A percentile compares a stretch with the other conserved stretches of the same genome.
phyloP scores from a whole-genome alignment of 2,113 vertebrate genomes.

The Mobula birostris region DNA sequence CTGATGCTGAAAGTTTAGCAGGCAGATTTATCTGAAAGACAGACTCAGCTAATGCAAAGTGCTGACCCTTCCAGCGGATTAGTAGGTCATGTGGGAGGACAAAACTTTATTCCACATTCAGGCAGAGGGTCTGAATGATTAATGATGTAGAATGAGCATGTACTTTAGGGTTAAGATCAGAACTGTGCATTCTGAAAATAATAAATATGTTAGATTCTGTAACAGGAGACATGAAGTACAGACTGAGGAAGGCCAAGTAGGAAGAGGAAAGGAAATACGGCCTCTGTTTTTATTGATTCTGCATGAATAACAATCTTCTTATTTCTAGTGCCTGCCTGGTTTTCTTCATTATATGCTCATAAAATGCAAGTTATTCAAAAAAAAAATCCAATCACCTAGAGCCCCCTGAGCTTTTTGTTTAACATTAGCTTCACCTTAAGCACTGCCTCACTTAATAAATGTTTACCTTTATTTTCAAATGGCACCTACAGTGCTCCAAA shows the following conservation, averaged over 20 bases:
- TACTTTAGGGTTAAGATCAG: neutral
- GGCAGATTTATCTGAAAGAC: neutral
- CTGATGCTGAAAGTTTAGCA: slow-evolving; percentile 11
- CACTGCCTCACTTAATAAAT: too few relatives aligned
- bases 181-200: neutral
- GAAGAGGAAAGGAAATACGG: neutral
- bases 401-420: too few relatives aligned
- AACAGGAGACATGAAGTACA: neutral
- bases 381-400: too few relatives aligned
- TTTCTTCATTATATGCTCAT: too few relatives aligned
- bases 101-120: neutral
- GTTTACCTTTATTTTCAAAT: too few relatives aligned
- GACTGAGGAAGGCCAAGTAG: neutral
- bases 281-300: neutral
- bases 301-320: neutral
- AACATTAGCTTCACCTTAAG: too few relatives aligned
- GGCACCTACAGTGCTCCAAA: too few relatives aligned
- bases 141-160: neutral
- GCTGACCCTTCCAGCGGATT: neutral
- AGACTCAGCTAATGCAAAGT: neutral
- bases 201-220: neutral
- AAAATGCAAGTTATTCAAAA: too few relatives aligned
- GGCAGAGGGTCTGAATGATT: neutral
- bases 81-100: neutral
- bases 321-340: too few relatives aligned